Base-by-base conservation (phyloP, 2,113 vertebrate genomes). In the Labrus mixtus region DNA sequence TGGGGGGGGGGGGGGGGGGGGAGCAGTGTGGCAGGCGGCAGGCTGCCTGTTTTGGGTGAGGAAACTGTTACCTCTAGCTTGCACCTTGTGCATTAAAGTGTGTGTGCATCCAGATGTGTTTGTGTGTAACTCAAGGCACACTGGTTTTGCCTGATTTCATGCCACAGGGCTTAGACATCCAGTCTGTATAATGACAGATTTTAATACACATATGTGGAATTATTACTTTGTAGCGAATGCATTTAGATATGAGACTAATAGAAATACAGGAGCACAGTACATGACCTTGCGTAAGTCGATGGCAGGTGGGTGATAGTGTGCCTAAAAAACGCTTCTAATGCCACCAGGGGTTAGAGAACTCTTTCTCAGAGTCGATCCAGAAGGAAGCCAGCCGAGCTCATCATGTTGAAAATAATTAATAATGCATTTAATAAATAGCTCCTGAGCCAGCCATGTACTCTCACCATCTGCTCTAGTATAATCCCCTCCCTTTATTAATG, bases 351-450 rank as follows among this genome's bases (percentile, higher is more conserved):
- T 87, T 87, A 82, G 79, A 87, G 80, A 83, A 86, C 81, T 83
- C 85, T 82, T 79, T 80, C 60, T 68, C 72, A 66, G 64, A 89
- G 82, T 84, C 22, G 46, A 78, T 84, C 83, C 92, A 94, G 88
- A 91, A 90, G 88, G 90, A 89, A 91, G 78, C 87, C 86, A 83
- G 79, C 86, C 78, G 91, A 93, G 90, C 91, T 91, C 88, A 91
- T 93, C 86, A 88, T 93, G 92, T 92, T 92, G 84, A 93, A 94
- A 93, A 94, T 94, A 93, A 95, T 94, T 94, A 94, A 94, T 94
- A 95, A 93, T 90, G 68, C 89, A 92, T 95, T 94, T 94, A 95
- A 95, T 94, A 95, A 94, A 95, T 94, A 91, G 90, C 94, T 94
- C 89, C 90, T 93, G 93, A 92, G 91, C 91, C 88, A 65, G 87